A percentile compares a stretch with the other conserved stretches of the same genome.
Evolutionary conservation across 2,797 vertebrate genomes (phyloP).

Genomic region (Bradypodion pumilum): DNA sequence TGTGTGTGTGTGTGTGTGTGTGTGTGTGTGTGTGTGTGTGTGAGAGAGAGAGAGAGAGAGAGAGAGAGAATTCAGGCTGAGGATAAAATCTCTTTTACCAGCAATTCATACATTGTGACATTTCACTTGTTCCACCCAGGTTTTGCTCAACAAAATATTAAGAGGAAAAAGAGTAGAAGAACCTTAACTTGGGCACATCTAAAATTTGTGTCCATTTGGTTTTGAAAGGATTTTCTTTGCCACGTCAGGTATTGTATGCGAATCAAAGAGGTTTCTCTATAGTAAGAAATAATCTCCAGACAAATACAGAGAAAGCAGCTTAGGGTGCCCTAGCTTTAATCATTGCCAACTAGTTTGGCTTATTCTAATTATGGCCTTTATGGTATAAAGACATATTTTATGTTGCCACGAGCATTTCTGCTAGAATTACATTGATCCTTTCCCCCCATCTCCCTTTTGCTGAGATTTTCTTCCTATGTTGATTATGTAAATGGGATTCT

Average conservation of each 20-base stretch:
- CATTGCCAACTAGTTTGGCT: constrained; percentile 84
- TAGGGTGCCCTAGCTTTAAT: constrained; percentile 79
- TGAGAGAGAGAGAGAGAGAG: no score
- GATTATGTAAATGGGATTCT: constrained; percentile 78
- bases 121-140: constrained; percentile 61
- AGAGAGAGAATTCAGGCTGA: constrained; percentile 74
- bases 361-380: constrained; percentile 85
- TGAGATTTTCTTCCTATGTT: constrained; percentile 77
- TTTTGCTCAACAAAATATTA: constrained; percentile 60
- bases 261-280: constrained; percentile 79
- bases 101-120: constrained; percentile 78
- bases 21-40: constrained; percentile 51
- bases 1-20: constrained; percentile 46
- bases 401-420: constrained; percentile 78
- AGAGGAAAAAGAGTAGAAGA: not conserved
- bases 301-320: constrained; percentile 83
- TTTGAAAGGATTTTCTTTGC: constrained; percentile 77
- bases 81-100: constrained; percentile 56
- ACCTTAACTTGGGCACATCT: constrained; percentile 70
- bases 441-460: constrained; percentile 55
- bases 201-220: constrained; percentile 76
- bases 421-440: constrained; percentile 75
- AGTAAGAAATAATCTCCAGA: constrained; percentile 79
- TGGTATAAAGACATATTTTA: constrained; percentile 82
- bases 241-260: constrained; percentile 74